phyloP scores from a whole-genome alignment of 2,797 vertebrate species.

The Sebastes cheni region DNA sequence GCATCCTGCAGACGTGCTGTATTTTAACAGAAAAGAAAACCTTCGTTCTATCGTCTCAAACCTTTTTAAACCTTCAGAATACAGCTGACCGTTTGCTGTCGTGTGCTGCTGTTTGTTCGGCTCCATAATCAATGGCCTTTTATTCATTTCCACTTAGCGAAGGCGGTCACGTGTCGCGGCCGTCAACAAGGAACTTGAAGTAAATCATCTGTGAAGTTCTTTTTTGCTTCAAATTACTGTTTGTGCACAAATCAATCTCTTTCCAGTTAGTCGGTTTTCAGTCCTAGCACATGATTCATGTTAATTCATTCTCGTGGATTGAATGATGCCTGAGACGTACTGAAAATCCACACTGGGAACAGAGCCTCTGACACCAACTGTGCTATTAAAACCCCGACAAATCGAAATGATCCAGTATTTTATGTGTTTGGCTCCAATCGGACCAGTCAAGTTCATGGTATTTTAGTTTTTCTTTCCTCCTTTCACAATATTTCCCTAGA shows the following conservation, averaged over 20 bases:
- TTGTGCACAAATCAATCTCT: conserved; percentile 17
- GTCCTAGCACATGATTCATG: conserved; percentile 13
- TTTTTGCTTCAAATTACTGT: conserved; percentile 32
- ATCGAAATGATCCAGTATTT: conserved; percentile 67
- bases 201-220: conserved; percentile 45
- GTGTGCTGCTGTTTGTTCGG: conserved; percentile 35
- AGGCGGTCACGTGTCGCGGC: conserved; percentile 11
- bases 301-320: not conserved
- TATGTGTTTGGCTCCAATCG: conserved; percentile 41
- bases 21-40: conserved; percentile 72
- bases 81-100: conserved; percentile 29
- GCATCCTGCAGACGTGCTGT: conserved; percentile 80
- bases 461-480: conserved; percentile 1
- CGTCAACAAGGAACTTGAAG: conserved; percentile 43
- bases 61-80: conserved; percentile 23
- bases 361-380: conserved; percentile 52
- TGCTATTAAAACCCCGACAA: conserved; percentile 50
- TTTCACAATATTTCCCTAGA: conserved; percentile 33
- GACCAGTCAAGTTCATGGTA: conserved; percentile 34
- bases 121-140: conserved; percentile 8
- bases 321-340: conserved; percentile 13
- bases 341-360: conserved; percentile 19
- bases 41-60: conserved; percentile 25
- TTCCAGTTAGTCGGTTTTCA: conserved; percentile 25
- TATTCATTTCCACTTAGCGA: conserved; percentile 18